phyloP scores from a whole-genome alignment of 2,113 vertebrate species.

The Boleophthalmus pectinirostris region DNA sequence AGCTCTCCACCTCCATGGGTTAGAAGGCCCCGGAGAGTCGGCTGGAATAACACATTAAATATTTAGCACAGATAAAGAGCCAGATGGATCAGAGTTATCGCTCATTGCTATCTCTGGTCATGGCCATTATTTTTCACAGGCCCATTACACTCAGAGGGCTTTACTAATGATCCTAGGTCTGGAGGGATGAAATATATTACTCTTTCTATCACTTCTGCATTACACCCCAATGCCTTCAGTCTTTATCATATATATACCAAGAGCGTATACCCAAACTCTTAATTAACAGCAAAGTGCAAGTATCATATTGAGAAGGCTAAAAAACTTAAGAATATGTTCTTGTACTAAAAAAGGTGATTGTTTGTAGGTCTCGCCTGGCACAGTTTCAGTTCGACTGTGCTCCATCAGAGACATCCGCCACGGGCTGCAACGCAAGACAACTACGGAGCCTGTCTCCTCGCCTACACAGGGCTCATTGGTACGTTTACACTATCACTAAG shows the following conservation, averaged over 20 bases:
- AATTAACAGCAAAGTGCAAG: slow-evolving; percentile 49
- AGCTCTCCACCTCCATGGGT: slow-evolving; percentile 62
- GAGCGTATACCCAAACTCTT: slow-evolving; percentile 32
- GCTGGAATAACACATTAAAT: slow-evolving; percentile 74
- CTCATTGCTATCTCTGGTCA: slow-evolving; percentile 73
- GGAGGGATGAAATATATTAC: slow-evolving; percentile 62
- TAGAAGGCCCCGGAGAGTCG: slow-evolving; percentile 65
- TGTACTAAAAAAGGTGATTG: neutral
- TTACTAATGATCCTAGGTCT: slow-evolving; percentile 70
- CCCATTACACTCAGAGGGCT: slow-evolving; percentile 71
- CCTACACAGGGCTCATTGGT: slow-evolving; percentile 94
- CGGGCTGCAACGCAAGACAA: slow-evolving; percentile 81
- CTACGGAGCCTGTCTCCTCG: slow-evolving; percentile 82
- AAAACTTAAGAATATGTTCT: slow-evolving; percentile 22
- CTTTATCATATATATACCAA: slow-evolving; percentile 43
- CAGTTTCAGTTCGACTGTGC: slow-evolving; percentile 90
- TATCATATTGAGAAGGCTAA: neutral
- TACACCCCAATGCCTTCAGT: slow-evolving; percentile 51
- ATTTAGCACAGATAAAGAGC: slow-evolving; percentile 73
- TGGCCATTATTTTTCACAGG: slow-evolving; percentile 73
- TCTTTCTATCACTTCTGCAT: slow-evolving; percentile 67
- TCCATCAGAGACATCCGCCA: slow-evolving; percentile 66
- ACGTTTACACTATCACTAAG: slow-evolving; percentile 26
- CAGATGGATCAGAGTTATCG: slow-evolving; percentile 71
- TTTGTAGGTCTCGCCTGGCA: slow-evolving; percentile 85